Evolutionary conservation across 2,797 vertebrate species (phyloP), one percentile per base, ranked within the genome.

Genomic region (Cirrhinus molitorella): DNA sequence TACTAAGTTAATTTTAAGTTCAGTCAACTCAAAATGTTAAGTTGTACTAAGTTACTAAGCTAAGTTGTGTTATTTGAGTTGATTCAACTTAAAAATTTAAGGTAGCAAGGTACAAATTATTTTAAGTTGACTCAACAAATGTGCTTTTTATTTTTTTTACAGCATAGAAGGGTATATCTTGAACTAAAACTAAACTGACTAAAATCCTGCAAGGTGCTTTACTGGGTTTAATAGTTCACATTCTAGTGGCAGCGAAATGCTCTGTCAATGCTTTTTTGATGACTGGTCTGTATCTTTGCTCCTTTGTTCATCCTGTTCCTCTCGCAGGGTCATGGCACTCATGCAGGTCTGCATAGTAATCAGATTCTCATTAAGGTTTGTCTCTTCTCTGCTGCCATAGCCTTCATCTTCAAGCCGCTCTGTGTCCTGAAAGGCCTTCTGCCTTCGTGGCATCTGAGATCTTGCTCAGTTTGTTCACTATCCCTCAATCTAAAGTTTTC

Each of bases 331-430:
- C 89, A 76, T 71, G 82, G 75, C 76, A 85, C 82, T 88, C 89
- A 85, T 31, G 88, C 88, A 82, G 88, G 86, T 79, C 85, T 89
- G 37, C 87, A 88, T 78, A 92, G 86, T 88, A 92, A 92, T 89
- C 90, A 92, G 85, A 92, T 92, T 83, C 88, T 89, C 75, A 87
- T 89, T 83, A 89, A 90, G 86, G 88, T 91, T 87, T 90, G 89
- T 90, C 74, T 43, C 21, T 34, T 28, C 17, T 51, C 63, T 31
- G 68, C 47, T 74, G 25, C 81, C 47, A 16, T 76, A 81, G 55
- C 47, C 67, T 43, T 71, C 31, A 34, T 83, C n/a, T 73, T 61
- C 21, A 47, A 45, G 59, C 75, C 23, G 4, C 83, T 53, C 40
- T 37, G n/a, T 23, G 40, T 71, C 53, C n/a, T 25, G 23, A n/a